Base-by-base conservation (phyloP, 2,888 invertebrate genomes). In the Bellardia pandia region DNA sequence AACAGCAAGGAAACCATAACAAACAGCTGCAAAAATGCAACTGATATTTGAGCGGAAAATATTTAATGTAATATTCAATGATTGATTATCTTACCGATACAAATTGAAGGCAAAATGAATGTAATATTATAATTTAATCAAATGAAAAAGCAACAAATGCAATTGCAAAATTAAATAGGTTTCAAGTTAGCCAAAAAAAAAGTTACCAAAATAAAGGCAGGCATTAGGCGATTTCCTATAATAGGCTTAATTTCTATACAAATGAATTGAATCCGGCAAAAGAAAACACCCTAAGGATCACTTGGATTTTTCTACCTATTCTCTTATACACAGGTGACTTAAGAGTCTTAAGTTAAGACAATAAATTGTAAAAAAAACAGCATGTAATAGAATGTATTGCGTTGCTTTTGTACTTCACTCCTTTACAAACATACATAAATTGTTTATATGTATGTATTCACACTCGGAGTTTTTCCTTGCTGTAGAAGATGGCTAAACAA, bases 401-500 rank as follows among this genome's bases (percentile, higher is more conserved):
- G 37, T 5, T 37, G 37, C 5, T 37, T 4, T 5, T 37, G 37
- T 37, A 37, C 11, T 56, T 16, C 3, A n/a, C n/a, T 23, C 3
- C 2, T 3, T 3, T 58, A 58, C 2, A 58, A 4, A 58, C 23
- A 30, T n/a, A n/a, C 1, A 9, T 45, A 9, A 0, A 11, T 11
- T 45, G 45, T 45, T 45, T 9, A 0, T 45, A 9, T 45, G 3
- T 14, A n/a, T 14, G 51, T 23, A 23, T 23, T 1, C 23, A 23
- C 23, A 23, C 23, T 23, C 23, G 23, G 23, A 23, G n/a, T 51
- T 51, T 51, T 1, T 14, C 0, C 4, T 51, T 51, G 51, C 14
- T 51, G 51, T n/a, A 45, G 9, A 45, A 45, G 9, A 45, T 91
- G 91, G 91, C 90, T 90, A 89, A 90, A 90, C 86, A 88, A 88